Conservation (phyloP, 2,113 vertebrate genomes). For the Hippopotamus amphibius region DNA sequence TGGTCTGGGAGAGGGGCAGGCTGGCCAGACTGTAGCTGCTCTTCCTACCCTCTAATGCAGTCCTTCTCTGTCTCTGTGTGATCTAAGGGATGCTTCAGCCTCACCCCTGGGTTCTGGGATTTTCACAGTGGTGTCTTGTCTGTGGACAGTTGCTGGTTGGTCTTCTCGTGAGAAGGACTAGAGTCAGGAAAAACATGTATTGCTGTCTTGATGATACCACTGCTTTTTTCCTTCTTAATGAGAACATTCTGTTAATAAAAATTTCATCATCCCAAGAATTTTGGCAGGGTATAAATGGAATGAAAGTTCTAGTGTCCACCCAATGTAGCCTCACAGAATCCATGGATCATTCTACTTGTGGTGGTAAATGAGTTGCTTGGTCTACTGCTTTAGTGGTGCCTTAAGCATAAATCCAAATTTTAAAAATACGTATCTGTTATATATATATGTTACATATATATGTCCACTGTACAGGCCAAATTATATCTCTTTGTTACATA, state of each 20-base stretch:
- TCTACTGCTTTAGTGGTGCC: neutral
- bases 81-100: neutral
- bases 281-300: conserved; percentile 39
- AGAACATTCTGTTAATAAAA: conserved; percentile 67
- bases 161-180: neutral
- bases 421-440: neutral
- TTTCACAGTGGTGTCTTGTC: neutral
- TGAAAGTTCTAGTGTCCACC: conserved; percentile 35
- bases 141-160: neutral
- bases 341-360: neutral
- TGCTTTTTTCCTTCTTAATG: conserved; percentile 67
- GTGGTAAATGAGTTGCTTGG: conserved; percentile 21
- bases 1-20: neutral
- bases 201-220: neutral
- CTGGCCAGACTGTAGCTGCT: neutral
- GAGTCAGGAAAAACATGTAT: neutral
- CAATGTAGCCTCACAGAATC: neutral
- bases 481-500: neutral
- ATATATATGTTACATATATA: neutral
- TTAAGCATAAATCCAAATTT: conserved; percentile 6
- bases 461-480: neutral
- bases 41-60: neutral
- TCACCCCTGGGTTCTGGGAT: neutral
- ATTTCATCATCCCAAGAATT: neutral
- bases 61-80: neutral